Conservation (phyloP, 2,888 invertebrate genomes). For the Lochmaea capreae region DNA sequence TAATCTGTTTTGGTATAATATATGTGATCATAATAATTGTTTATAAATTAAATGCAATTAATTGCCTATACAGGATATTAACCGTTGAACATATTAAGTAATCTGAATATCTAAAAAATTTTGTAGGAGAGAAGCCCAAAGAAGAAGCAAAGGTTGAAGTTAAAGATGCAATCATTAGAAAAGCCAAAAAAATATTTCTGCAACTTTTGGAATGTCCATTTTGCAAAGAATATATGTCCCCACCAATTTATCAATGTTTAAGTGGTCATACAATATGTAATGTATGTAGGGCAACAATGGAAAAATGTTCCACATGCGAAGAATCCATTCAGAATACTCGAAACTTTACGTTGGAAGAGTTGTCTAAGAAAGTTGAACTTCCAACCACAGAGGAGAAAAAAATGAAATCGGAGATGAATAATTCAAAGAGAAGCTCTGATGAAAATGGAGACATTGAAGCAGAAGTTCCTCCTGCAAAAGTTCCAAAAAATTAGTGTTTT, state of each 20-base stretch:
- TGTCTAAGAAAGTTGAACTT: conserved; percentile 39
- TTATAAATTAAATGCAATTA: too few species aligned
- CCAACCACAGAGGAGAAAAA: conserved; percentile 35
- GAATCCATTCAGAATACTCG: conserved; percentile 36
- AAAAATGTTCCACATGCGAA: conserved; percentile 49
- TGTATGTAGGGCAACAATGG: conserved; percentile 47
- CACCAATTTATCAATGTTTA: conserved; percentile 54
- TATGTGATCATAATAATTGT: too few species aligned
- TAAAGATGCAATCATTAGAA: conserved; percentile 43
- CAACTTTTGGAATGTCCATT: conserved; percentile 52
- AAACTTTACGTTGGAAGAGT: conserved; percentile 40
- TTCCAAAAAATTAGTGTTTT: conserved; percentile 28
- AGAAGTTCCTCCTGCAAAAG: conserved; percentile 20
- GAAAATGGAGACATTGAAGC: conserved; percentile 28
- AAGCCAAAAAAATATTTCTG: conserved; percentile 46
- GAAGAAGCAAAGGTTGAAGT: conserved; percentile 43
- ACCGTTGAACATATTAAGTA: too few species aligned
- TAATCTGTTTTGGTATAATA: too few species aligned
- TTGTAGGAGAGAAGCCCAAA: conserved; percentile 37
- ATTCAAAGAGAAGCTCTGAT: conserved; percentile 31
- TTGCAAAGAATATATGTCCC: conserved; percentile 52
- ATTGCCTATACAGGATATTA: too few species aligned
- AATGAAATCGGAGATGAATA: conserved; percentile 7
- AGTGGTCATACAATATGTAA: conserved; percentile 55
- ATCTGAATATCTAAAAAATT: background rate